These are phyloP conservation scores for Mirounga angustirostris DNA, from an alignment of 2,113 vertebrate species.

Conservation along the genomic window DNA sequence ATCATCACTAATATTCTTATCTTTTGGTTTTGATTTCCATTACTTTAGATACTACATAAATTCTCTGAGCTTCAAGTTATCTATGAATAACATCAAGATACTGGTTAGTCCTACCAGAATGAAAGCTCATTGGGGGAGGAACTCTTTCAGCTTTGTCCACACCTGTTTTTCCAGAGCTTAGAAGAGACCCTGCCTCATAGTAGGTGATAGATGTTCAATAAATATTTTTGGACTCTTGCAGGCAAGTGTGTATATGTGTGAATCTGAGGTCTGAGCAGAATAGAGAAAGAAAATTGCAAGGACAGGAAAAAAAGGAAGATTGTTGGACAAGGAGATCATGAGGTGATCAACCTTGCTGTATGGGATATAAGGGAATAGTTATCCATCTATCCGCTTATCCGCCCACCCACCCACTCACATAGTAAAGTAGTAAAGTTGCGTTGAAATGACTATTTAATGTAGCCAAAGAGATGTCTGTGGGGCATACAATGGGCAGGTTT, in stretches of 20 bases:
- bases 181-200: neutral
- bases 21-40: neutral
- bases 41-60: neutral
- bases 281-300: neutral
- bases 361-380: neutral
- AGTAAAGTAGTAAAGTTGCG: neutral
- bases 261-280: neutral
- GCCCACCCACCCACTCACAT: neutral
- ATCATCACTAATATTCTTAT: neutral
- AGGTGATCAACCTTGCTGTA: neutral
- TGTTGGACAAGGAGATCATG: neutral
- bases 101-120: neutral
- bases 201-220: neutral
- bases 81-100: neutral
- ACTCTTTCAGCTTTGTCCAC: neutral
- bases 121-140: neutral
- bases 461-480: neutral
- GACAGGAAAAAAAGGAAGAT: neutral
- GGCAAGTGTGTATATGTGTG: neutral
- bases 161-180: neutral
- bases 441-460: neutral
- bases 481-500: neutral
- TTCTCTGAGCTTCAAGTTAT: slow-evolving; percentile 12
- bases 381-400: neutral
- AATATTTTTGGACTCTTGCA: neutral